Evolutionary conservation across 1,140 invertebrate genomes (phyloP).

Genomic region (Wiebesia pumilae): DNA sequence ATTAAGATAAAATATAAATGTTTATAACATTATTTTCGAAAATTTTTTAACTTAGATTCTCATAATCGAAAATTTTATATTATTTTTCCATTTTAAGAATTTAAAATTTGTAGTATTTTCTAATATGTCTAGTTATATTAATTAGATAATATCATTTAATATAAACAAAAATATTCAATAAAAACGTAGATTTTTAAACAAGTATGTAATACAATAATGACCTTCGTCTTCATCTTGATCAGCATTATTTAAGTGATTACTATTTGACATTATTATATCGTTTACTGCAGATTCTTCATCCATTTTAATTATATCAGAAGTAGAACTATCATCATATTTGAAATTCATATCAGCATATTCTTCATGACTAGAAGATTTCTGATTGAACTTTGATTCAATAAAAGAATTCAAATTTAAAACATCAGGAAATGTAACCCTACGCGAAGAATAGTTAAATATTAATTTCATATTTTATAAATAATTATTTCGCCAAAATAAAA

Average conservation of each 20-base stretch:
- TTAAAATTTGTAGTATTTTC: no score
- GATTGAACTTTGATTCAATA: conserved; percentile 73
- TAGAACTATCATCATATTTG: conserved; percentile 81
- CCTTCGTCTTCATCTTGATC: conserved; percentile 74
- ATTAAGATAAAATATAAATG: no score
- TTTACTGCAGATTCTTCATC: conserved; percentile 79
- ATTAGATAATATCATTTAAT: neutral
- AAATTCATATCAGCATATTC: conserved; percentile 70
- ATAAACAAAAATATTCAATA: neutral
- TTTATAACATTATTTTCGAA: no score
- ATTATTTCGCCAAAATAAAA: no score
- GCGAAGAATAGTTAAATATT: neutral
- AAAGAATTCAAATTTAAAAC: conserved; percentile 88
- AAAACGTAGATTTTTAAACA: neutral
- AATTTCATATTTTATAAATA: no score
- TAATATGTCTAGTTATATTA: no score
- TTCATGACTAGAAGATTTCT: conserved; percentile 69
- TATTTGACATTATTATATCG: conserved; percentile 64
- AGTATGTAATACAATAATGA: conserved; percentile 47
- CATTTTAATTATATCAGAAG: conserved; percentile 82
- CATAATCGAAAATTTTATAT: no score
- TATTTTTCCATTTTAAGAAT: no score
- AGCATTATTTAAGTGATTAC: conserved; percentile 62
- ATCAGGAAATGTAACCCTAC: conserved; percentile 90
- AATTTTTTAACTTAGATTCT: no score